A percentile compares a stretch with the other conserved stretches of the same genome.
These are phyloP conservation scores for Tympanuchus pallidicinctus DNA, from an alignment of 2,113 vertebrate genomes.

Conservation along the genomic window DNA sequence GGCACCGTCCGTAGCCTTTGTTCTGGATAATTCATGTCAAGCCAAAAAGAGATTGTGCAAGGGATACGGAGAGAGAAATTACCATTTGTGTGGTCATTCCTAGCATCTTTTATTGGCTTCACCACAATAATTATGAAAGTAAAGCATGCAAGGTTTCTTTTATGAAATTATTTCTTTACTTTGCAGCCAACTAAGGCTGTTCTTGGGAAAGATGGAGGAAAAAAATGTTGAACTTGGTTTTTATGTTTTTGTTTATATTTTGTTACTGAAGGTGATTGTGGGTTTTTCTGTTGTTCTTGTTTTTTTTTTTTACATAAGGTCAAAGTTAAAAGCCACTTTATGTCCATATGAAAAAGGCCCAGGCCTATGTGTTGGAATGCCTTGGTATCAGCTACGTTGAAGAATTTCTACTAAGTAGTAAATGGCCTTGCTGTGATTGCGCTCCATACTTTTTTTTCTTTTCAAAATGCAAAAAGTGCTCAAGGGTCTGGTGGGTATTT, in stretches of 20 bases:
- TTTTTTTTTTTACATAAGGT: not conserved
- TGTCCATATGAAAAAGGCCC: not conserved
- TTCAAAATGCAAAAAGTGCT: not conserved
- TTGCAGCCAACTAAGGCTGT: not conserved
- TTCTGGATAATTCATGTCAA: not conserved
- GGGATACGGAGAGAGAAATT: not conserved
- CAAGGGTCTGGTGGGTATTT: not conserved
- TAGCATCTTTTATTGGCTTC: not conserved
- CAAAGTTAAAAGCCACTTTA: not conserved
- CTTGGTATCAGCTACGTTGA: not conserved
- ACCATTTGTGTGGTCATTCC: not conserved
- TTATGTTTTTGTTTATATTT: not conserved
- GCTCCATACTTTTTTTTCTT: not conserved
- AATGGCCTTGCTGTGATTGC: not conserved
- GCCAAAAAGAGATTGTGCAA: not conserved
- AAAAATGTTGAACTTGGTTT: not conserved
- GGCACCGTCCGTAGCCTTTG: not conserved
- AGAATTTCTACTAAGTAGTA: not conserved
- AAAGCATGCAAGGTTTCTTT: not conserved
- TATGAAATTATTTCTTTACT: not conserved
- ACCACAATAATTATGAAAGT: not conserved
- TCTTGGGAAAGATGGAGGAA: not conserved
- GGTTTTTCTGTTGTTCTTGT: too few relatives aligned
- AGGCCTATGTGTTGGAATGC: not conserved
- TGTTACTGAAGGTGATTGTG: not conserved